phyloP scores from a whole-genome alignment of 1,140 invertebrate genomes.

The Anastrepha ludens region DNA sequence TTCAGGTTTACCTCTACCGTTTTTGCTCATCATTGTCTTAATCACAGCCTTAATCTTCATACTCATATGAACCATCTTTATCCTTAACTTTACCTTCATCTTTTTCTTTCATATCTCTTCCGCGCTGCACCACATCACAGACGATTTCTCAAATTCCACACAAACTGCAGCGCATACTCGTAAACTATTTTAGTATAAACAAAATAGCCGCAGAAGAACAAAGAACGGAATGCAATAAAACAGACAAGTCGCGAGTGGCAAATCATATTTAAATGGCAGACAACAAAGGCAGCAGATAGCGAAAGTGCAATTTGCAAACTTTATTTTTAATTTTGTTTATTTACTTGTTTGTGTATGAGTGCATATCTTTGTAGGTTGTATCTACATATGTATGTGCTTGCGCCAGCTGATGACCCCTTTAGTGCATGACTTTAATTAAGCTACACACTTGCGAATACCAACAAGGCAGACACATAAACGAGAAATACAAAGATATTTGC shows the following conservation, averaged over 20 bases:
- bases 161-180: not conserved
- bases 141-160: not conserved
- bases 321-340: slow-evolving; percentile 3
- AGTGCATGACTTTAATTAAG: slow-evolving; percentile 47
- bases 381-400: not conserved
- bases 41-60: too few relatives aligned
- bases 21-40: too few relatives aligned
- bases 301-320: slow-evolving; percentile 24
- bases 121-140: not conserved
- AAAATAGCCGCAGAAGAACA: slow-evolving; percentile 10
- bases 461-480: not conserved
- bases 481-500: not conserved
- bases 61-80: not conserved
- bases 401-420: slow-evolving; percentile 8
- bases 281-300: slow-evolving; percentile 1
- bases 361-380: not conserved
- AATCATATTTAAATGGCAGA: not conserved
- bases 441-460: not conserved
- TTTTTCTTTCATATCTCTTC: not conserved
- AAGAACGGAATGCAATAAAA: slow-evolving; percentile 1
- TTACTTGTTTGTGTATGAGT: not conserved
- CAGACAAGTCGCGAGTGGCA: not conserved
- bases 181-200: slow-evolving; percentile 10
- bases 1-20: too few relatives aligned
- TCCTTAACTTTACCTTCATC: not conserved